Evolutionary conservation across 2,113 vertebrate genomes (phyloP).

Genomic region (Candoia aspera): DNA sequence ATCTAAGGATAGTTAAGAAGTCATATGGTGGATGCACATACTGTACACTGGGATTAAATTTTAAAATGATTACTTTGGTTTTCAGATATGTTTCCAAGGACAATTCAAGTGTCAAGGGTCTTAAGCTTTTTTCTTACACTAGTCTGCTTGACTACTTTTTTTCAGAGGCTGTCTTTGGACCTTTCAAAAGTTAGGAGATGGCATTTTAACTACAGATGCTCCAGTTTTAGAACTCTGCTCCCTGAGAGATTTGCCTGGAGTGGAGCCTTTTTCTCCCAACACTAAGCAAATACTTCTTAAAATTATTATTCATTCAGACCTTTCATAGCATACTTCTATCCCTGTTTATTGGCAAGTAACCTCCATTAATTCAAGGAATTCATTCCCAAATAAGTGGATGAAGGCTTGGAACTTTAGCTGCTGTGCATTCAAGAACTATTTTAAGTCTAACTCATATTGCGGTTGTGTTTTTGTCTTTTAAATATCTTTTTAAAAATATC

Average conservation of each 20-base stretch:
- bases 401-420: no score
- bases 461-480: neutral
- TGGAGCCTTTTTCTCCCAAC: neutral
- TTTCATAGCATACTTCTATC: neutral
- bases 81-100: no score
- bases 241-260: neutral
- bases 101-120: no score
- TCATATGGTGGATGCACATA: no score
- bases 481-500: neutral
- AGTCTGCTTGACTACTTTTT: neutral
- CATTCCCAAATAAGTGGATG: neutral
- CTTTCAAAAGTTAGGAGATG: neutral
- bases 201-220: neutral
- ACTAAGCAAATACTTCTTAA: neutral
- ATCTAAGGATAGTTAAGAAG: no score
- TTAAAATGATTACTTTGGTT: no score
- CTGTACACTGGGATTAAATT: no score
- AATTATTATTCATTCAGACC: neutral
- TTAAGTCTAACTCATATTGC: no score
- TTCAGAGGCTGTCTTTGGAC: neutral
- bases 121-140: neutral
- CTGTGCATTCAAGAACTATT: no score
- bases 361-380: neutral
- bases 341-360: neutral
- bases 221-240: neutral